Percentiles rank a stretch among this genome's conserved stretches.
Conservation (phyloP, 2,113 vertebrate species). For the Hippoglossus stenolepis region DNA sequence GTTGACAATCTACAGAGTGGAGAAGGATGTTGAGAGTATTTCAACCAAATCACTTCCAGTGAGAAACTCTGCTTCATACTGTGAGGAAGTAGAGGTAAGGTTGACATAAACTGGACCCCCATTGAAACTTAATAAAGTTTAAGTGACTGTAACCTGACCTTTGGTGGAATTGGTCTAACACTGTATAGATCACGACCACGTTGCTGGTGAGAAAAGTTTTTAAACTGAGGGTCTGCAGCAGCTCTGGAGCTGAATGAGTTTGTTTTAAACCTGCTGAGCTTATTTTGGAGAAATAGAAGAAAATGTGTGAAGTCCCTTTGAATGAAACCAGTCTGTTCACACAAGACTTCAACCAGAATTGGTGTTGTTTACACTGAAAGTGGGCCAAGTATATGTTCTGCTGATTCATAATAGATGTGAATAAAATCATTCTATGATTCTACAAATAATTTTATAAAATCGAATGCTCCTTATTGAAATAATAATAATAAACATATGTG, state of each 20-base stretch:
- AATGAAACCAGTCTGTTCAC: background rate
- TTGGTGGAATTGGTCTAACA: background rate
- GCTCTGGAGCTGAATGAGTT: background rate
- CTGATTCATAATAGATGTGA: constrained; percentile 34
- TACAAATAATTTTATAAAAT: constrained; percentile 5
- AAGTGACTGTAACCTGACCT: background rate
- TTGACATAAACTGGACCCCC: background rate
- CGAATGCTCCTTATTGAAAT: background rate
- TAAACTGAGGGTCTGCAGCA: background rate
- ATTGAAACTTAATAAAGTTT: background rate
- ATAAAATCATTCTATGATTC: constrained; percentile 4
- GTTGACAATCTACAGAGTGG: too few relatives aligned
- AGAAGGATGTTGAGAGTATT: background rate
- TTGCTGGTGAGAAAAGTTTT: background rate
- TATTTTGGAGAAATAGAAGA: constrained; percentile 16
- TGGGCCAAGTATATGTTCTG: constrained; percentile 14
- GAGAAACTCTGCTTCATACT: constrained; percentile 10
- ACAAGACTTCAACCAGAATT: constrained; percentile 3
- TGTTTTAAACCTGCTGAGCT: constrained; percentile 8
- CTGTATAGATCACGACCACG: background rate
- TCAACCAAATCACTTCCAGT: background rate
- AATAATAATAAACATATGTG: background rate
- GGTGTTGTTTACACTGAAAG: constrained; percentile 38
- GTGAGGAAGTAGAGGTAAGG: background rate
- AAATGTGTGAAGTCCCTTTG: constrained; percentile 10